Conservation (phyloP, 2,888 invertebrate genomes). For the Scaeva pyrastri region DNA sequence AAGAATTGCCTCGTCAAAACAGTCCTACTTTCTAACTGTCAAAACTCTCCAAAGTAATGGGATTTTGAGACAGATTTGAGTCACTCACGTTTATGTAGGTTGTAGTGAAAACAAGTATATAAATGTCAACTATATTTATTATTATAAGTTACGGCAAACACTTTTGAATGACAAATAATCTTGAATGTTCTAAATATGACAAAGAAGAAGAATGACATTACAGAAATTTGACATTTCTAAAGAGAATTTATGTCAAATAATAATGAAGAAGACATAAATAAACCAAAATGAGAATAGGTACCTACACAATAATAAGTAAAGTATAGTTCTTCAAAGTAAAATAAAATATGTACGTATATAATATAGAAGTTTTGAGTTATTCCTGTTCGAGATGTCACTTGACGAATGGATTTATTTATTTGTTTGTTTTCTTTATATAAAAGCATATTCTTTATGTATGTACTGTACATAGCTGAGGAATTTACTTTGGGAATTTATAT, state of each 20-base stretch:
- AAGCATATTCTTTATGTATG: not conserved
- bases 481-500: not conserved
- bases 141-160: not conserved
- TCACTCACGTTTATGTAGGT: too few species aligned
- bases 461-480: not conserved
- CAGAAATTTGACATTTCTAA: constrained; percentile 11
- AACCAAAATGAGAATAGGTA: not conserved
- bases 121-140: too few species aligned
- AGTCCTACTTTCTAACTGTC: too few species aligned
- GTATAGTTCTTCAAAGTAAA: not conserved
- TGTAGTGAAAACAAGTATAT: too few species aligned
- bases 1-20: too few species aligned
- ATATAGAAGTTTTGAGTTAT: not conserved
- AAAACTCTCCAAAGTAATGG: too few species aligned
- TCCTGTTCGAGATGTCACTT: not conserved
- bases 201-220: constrained; percentile 26
- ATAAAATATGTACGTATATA: too few species aligned
- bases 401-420: not conserved
- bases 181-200: constrained; percentile 35
- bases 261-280: constrained; percentile 2
- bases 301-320: too few species aligned
- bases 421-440: not conserved
- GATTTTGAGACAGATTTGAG: too few species aligned
- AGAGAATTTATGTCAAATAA: constrained; percentile 32
- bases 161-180: constrained; percentile 23